Evolutionary conservation across 2,888 invertebrate species (phyloP), one percentile per base, ranked within the genome.

Genomic region (Zaprionus bogoriensis): DNA sequence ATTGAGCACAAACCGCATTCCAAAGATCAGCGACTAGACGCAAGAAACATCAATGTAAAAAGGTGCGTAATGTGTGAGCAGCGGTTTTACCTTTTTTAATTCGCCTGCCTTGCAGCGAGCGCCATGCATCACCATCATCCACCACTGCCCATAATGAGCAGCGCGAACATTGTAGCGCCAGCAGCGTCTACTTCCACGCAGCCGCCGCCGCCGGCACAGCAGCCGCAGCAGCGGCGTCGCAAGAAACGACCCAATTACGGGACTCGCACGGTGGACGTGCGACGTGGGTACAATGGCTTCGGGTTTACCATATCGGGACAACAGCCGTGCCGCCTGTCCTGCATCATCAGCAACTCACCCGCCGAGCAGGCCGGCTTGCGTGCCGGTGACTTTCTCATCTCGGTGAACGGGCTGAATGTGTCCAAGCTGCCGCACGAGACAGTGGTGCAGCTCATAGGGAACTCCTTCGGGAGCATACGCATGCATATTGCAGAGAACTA

Each of bases 271-370:
- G 96, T 98, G 53, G 96, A 98, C 86, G 95, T 98, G 38, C 93
- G 94, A 6, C 93, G 98, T 68, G 97, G 98, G 2, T 93, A 94
- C 63, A 96, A 96, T 84, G 98, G 98, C 6, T 99, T 97, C 89
- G 98, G 99, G n/a, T 99, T 99, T 89, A 99, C 98, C 19, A 98
- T 99, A 88, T 98, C 98, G 1, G 98, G 98, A 2, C 98, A 99
- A 90, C 95, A 97, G 88, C 98, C 99, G 0, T 99, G 98, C 89
- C 96, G 98, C 68, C 93, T 99, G 59, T 97, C 98, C 50, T 98
- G 97, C 84, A 98, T 99, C 80, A 98, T 98, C 1, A 92, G 94
- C 44, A 96, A 96, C 76, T 96, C 96, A 62, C 98, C 98, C 2
- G 98, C 98, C 0, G 98, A 98, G 87, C 93, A 94, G 65, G 97